These are phyloP conservation scores for Protonemura montana DNA, from an alignment of 2,888 invertebrate genomes.

Conservation along the genomic window DNA sequence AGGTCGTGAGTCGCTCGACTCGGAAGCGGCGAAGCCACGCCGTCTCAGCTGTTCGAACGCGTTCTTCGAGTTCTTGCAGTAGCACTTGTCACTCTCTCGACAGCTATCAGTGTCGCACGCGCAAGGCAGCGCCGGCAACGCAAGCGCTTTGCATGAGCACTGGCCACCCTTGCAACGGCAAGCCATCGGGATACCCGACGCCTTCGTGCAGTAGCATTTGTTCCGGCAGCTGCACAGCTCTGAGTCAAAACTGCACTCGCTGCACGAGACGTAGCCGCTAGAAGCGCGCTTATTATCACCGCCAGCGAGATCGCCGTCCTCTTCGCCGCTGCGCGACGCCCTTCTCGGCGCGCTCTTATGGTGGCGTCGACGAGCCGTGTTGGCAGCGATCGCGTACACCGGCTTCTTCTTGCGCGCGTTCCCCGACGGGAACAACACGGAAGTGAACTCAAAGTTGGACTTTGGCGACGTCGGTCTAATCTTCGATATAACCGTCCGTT, in stretches of 20 bases:
- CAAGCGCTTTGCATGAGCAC: neutral
- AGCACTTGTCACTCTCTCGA: slow-evolving; percentile 86
- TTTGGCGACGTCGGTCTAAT: slow-evolving; percentile 46
- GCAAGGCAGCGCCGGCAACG: slow-evolving; percentile 59
- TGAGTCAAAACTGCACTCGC: slow-evolving; percentile 86
- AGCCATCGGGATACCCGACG: slow-evolving; percentile 36
- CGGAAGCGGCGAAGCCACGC: slow-evolving; percentile 61
- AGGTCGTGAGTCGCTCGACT: slow-evolving; percentile 53
- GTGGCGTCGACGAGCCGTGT: slow-evolving; percentile 43
- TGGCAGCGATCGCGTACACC: slow-evolving; percentile 36
- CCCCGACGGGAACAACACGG: slow-evolving; percentile 58
- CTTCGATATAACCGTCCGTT: slow-evolving; percentile 62
- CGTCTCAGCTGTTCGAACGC: slow-evolving; percentile 63
- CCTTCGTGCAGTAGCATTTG: slow-evolving; percentile 78
- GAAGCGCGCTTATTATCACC: slow-evolving; percentile 59
- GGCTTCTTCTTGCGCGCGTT: slow-evolving; percentile 36
- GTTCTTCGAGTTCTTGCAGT: slow-evolving; percentile 63
- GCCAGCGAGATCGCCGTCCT: slow-evolving; percentile 62
- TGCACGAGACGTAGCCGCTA: slow-evolving; percentile 82
- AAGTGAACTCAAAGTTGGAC: slow-evolving; percentile 57
- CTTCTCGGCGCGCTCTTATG: slow-evolving; percentile 53
- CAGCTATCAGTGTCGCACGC: slow-evolving; percentile 88
- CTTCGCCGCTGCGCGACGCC: slow-evolving; percentile 57
- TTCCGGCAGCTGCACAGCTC: slow-evolving; percentile 84
- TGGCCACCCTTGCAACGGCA: neutral